Conservation (phyloP, 53 echinoderm and acorn worm species). For the Paelopatides confundens region DNA sequence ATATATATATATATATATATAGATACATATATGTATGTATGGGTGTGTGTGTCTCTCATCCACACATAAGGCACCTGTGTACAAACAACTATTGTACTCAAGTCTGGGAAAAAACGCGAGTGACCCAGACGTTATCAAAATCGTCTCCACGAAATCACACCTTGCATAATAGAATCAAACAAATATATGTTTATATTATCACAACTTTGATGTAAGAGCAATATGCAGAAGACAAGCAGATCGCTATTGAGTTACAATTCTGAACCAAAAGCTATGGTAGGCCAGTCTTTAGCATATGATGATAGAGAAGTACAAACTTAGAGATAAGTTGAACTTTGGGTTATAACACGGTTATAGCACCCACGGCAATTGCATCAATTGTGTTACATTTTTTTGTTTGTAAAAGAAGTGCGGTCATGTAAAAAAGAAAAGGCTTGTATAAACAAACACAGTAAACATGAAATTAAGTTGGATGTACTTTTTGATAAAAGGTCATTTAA, state of each 20-base stretch:
- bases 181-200: conserved; percentile 40
- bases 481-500: not conserved
- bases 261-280: not conserved
- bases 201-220: conserved; percentile 32
- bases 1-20: too few species aligned
- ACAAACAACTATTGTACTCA: conserved; percentile 21
- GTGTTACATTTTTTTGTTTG: conserved; percentile 11
- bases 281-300: not conserved
- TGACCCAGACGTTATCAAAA: conserved; percentile 39
- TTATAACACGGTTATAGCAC: not conserved
- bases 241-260: not conserved
- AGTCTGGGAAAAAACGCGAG: conserved; percentile 28
- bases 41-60: too few species aligned
- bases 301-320: not conserved
- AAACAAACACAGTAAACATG: not conserved
- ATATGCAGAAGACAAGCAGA: not conserved
- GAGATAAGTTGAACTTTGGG: not conserved
- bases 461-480: not conserved
- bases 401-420: not conserved
- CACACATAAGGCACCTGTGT: conserved; percentile 31
- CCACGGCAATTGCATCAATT: not conserved
- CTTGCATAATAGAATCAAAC: conserved; percentile 16
- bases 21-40: too few species aligned
- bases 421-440: not conserved
- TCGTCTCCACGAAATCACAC: conserved; percentile 4